phyloP scores from a whole-genome alignment of 2,888 invertebrate species.

The Hetaerina titia region DNA sequence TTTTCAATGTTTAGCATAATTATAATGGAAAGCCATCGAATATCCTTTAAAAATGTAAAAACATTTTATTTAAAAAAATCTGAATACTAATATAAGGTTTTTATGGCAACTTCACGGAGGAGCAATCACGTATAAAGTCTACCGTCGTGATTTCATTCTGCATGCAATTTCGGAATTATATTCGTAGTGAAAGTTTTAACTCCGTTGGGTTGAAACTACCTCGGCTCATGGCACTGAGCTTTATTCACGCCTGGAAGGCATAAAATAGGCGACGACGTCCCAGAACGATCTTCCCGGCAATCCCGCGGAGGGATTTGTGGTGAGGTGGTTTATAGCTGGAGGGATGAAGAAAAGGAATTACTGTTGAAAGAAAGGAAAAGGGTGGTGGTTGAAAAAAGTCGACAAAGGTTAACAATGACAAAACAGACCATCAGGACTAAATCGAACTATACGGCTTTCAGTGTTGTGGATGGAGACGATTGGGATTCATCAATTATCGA shows the following conservation, averaged over 20 bases:
- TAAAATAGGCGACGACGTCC: not conserved
- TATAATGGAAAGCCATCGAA: no score
- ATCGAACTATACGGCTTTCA: not conserved
- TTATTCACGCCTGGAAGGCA: slow-evolving; percentile 3
- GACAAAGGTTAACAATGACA: not conserved
- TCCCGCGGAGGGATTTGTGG: not conserved
- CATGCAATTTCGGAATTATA: not conserved
- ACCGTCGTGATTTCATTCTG: not conserved
- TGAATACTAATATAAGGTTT: not conserved
- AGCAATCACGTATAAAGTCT: not conserved
- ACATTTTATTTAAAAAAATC: not conserved
- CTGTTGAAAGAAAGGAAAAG: not conserved
- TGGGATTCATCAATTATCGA: not conserved
- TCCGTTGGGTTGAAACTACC: not conserved
- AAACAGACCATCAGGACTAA: not conserved
- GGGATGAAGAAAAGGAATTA: not conserved
- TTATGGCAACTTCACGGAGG: not conserved
- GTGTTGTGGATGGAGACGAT: not conserved
- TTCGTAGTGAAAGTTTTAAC: slow-evolving; percentile 19
- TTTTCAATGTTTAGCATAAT: no score
- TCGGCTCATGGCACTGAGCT: not conserved
- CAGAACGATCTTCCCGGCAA: not conserved
- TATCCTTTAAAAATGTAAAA: not conserved
- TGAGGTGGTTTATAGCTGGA: not conserved
- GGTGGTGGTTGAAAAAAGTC: not conserved